phyloP scores from a whole-genome alignment of 2,797 vertebrate genomes.

The Megalops cyprinoides region DNA sequence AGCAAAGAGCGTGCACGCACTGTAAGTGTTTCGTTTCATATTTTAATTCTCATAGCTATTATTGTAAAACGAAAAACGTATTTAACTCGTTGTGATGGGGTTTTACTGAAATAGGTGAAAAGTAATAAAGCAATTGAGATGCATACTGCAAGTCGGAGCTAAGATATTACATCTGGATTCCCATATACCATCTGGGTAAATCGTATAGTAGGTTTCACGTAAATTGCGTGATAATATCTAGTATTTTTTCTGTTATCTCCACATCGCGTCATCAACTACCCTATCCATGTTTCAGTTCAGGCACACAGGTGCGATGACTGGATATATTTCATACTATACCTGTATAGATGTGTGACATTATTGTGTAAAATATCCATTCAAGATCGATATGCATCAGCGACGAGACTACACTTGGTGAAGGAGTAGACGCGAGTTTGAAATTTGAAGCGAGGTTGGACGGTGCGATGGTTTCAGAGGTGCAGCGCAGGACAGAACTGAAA shows the following conservation, averaged over 20 bases:
- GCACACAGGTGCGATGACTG: too few relatives aligned
- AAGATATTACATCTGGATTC: not conserved
- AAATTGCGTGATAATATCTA: not conserved
- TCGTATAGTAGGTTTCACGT: not conserved
- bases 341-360: slow-evolving; percentile 4
- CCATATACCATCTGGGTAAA: not conserved
- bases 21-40: slow-evolving; percentile 26
- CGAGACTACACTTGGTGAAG: slow-evolving; percentile 27
- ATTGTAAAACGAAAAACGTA: not conserved
- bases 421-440: slow-evolving; percentile 51
- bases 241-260: not conserved
- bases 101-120: not conserved
- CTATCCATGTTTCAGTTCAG: too few relatives aligned
- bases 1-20: not conserved
- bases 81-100: not conserved
- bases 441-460: slow-evolving; percentile 62
- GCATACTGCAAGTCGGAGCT: not conserved
- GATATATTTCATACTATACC: too few relatives aligned
- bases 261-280: not conserved
- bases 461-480: slow-evolving; percentile 64
- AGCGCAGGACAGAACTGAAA: slow-evolving; percentile 40
- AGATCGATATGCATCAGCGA: slow-evolving; percentile 65
- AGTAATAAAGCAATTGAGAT: not conserved
- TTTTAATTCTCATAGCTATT: not conserved
- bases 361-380: slow-evolving; percentile 13